Evolutionary conservation across 2,113 vertebrate genomes (phyloP).

Genomic region (Butorides virescens): DNA sequence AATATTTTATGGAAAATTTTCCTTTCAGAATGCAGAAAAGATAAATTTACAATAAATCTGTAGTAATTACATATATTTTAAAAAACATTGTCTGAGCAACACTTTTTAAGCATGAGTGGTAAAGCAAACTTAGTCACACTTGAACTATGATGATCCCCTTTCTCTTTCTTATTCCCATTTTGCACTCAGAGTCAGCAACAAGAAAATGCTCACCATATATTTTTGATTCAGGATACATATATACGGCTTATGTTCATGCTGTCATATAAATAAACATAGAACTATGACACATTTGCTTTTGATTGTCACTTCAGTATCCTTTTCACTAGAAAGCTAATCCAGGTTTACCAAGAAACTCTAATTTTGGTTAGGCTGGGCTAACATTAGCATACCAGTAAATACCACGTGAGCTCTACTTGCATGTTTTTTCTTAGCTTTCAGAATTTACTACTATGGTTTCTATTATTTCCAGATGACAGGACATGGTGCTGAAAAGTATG

Average conservation of each 20-base stretch:
- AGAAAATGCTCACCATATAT: not conserved
- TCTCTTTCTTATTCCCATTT: not conserved
- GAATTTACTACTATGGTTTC: constrained; percentile 69
- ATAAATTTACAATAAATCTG: not conserved
- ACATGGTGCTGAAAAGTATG: constrained; percentile 79
- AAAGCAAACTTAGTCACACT: not conserved
- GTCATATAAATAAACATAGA: constrained; percentile 42
- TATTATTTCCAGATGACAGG: constrained; percentile 86
- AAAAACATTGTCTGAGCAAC: not conserved
- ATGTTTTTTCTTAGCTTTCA: constrained; percentile 61
- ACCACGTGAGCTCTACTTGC: constrained; percentile 26
- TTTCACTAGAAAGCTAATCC: constrained; percentile 69
- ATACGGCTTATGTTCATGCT: not conserved
- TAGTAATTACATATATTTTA: not conserved
- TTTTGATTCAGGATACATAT: not conserved
- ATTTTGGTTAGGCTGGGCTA: constrained; percentile 75
- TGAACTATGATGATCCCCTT: not conserved
- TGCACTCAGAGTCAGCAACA: not conserved
- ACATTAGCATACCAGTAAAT: constrained; percentile 73
- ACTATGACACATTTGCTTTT: constrained; percentile 41
- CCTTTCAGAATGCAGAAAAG: not conserved
- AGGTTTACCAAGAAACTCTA: constrained; percentile 67
- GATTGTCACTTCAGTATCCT: constrained; percentile 56
- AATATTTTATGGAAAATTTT: not conserved
- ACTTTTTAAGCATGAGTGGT: not conserved